Percentiles rank a stretch among this genome's conserved stretches.
Evolutionary conservation across 2,113 vertebrate genomes (phyloP).

Genomic region (Seriola aureovittata): DNA sequence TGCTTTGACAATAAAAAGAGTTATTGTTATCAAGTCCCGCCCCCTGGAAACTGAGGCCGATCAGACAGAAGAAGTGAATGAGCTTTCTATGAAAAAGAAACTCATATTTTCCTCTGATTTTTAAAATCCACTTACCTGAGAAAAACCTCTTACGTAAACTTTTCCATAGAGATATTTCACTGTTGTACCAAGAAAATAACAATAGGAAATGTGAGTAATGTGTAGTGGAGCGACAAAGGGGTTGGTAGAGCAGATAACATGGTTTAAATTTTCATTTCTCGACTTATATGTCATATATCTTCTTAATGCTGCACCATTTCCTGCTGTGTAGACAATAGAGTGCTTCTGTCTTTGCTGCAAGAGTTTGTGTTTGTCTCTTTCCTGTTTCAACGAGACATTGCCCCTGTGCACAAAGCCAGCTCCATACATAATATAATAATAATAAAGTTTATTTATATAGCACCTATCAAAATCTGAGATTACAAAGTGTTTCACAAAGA

Average conservation of each 20-base stretch:
- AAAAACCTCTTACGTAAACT: background rate
- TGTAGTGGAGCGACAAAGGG: background rate
- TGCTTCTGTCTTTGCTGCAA: no score
- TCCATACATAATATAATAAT: no score
- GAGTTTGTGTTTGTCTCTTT: no score
- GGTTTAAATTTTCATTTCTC: background rate
- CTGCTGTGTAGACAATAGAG: no score
- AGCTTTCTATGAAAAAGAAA: slow-evolving; percentile 1
- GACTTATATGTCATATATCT: no score
- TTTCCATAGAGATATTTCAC: slow-evolving; percentile 5
- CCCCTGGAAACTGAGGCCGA: slow-evolving; percentile 19
- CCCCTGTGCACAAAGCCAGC: no score
- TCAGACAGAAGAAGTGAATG: slow-evolving; percentile 17
- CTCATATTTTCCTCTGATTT: background rate
- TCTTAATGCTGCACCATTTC: no score
- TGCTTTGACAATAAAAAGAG: slow-evolving; percentile 62
- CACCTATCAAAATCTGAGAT: no score
- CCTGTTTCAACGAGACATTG: no score
- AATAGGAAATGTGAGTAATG: background rate
- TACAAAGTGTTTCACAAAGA: no score
- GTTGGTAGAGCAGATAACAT: background rate
- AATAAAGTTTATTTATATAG: no score
- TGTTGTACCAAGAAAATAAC: background rate
- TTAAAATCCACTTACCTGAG: background rate
- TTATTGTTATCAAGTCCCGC: slow-evolving; percentile 57